Base-by-base conservation (phyloP, 1,140 invertebrate species). In the Nixonia krombeini region DNA sequence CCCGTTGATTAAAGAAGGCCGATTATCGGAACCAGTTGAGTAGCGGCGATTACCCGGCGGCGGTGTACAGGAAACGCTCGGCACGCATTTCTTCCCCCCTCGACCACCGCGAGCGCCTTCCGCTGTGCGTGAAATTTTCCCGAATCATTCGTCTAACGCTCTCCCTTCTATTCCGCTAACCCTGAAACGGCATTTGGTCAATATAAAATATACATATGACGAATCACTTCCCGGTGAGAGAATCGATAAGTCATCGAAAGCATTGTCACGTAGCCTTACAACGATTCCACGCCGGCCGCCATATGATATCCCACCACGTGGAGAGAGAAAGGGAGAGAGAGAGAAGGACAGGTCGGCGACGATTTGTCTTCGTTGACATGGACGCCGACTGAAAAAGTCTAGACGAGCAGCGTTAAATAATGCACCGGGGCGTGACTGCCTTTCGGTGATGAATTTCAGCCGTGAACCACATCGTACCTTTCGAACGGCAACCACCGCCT, bases 161-260 rank as follows among this genome's bases (percentile, higher is more conserved):
- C n/a, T 61, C 42, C 26, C 26, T 26, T 4, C 9, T 31, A 5
- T 47, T 29, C 4, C n/a, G n/a, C 3, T 26, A 26, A 26, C 25
- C 25, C 25, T 26, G 25, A 37, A 37, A 9, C 8, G 1, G 12
- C 35, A 37, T 37, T 37, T 37, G 35, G 35, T 12, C 18, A 44
- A 26, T 26, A n/a, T n/a, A n/a, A n/a, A n/a, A n/a, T n/a, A 44
- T 44, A 37, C 33, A 44, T 4, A 44, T 26, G 17, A 26, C 40
- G 8, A 44, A 26, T 25, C 18, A 46, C 15, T 31, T 25, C 18
- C 17, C 18, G 33, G 18, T 9, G 17, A 29, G 23, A 46, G 29
- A 42, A 64, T 51, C 52, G 59, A 55, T 55, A n/a, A n/a, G n/a
- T n/a, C n/a, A n/a, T n/a, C n/a, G n/a, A 55, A 63, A 55, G 38